Evolutionary conservation across 2,888 invertebrate genomes (phyloP), one percentile per base, ranked within the genome.

Genomic region (Thymelicus acteon): DNA sequence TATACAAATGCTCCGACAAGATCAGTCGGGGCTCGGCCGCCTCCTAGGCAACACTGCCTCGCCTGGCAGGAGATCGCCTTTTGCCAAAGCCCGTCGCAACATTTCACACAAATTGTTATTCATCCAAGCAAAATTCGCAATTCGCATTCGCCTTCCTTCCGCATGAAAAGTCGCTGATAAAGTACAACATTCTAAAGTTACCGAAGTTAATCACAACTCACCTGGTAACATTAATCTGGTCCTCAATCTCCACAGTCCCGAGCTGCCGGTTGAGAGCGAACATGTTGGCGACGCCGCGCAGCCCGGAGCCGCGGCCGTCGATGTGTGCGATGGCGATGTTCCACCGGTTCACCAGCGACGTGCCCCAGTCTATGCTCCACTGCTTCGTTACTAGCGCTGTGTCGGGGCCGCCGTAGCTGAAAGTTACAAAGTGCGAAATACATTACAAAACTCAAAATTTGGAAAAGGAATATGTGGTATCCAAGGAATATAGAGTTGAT

Each of bases 381-480:
- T 96, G 96, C 79, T 98, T 96, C 0, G 96, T 95, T 7, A 98
- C 98, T 80, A 96, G 95, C 80, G 96, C 97, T 0, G 98, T 96
- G 81, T 98, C 98, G 0, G 99, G 99, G 6, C 99, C 99, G 6
- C 97, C 99, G 85, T 99, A 98, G 6, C 97, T 98, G 87, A 3
- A 40, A 31, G 3, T 19, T 19, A 19, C 6, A 60, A 12, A 12
- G 12, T n/a, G 24, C 1, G 24, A 31, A 31, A 31, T 3, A 49
- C 0, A n/a, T 7, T 48, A 24, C 6, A n/a, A 31, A 31, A 5
- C 4, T 24, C 8, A 31, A 58, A 31, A 31, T 5, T 5, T 31
- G 5, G 31, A 31, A 31, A 31, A 2, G 3, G 31, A 31, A 2
- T 31, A 31, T 5, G 31, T 31, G 3, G 31, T 31, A 31, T 31